A percentile compares a stretch with the other conserved stretches of the same genome.
Evolutionary conservation across 2,113 vertebrate species (phyloP).

Genomic region (Scolopax mira): DNA sequence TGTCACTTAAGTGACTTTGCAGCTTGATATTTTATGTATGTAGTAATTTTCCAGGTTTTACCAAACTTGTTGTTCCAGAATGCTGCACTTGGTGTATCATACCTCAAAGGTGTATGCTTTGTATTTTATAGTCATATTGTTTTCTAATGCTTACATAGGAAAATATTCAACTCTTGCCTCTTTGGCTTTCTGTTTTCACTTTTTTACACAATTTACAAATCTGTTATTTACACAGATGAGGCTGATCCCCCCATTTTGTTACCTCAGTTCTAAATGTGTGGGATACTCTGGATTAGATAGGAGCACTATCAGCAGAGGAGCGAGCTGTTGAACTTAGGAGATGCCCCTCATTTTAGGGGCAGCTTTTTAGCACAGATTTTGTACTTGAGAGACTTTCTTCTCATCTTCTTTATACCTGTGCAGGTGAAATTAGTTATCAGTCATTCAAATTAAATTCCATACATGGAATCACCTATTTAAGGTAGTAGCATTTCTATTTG

Average conservation of each 20-base stretch:
- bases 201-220: not conserved
- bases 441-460: not conserved
- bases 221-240: too few species aligned
- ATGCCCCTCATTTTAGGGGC: not conserved
- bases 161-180: not conserved
- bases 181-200: not conserved
- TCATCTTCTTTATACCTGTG: not conserved
- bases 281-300: not conserved
- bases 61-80: conserved; percentile 6
- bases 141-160: not conserved
- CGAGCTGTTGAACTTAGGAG: not conserved
- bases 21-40: conserved; percentile 29
- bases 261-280: not conserved
- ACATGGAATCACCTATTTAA: not conserved
- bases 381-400: not conserved
- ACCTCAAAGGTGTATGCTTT: not conserved
- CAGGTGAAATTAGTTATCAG: not conserved
- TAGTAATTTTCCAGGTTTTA: conserved; percentile 22
- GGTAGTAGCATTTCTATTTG: not conserved
- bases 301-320: not conserved
- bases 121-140: not conserved
- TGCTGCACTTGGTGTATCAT: not conserved
- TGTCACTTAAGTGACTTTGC: conserved; percentile 27
- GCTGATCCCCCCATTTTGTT: not conserved
- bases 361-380: not conserved